These are phyloP conservation scores for Diglossa cyanea DNA, from an alignment of 2,797 vertebrate species.

Conservation along the genomic window DNA sequence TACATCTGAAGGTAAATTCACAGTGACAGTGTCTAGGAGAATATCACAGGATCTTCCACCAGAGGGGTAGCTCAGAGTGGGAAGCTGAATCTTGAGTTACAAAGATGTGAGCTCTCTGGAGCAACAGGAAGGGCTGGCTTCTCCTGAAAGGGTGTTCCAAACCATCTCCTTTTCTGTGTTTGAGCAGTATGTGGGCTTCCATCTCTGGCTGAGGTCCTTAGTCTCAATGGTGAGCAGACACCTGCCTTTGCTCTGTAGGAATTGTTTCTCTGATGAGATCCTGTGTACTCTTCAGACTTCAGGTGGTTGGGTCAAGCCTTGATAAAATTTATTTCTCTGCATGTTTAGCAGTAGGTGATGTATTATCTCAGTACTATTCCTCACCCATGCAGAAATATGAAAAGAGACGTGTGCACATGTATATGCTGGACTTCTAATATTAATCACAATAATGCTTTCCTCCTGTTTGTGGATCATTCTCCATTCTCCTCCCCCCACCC, in stretches of 20 bases:
- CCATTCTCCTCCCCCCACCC: not conserved
- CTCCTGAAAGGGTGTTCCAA: not conserved
- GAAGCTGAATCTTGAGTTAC: not conserved
- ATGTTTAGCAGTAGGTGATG: not conserved
- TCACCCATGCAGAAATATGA: not conserved
- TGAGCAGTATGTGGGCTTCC: fast-evolving
- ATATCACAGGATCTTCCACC: not conserved
- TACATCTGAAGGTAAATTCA: not conserved
- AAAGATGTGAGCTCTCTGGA: fast-evolving
- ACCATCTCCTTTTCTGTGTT: not conserved
- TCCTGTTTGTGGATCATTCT: not conserved
- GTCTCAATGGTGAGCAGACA: not conserved
- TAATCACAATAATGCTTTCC: not conserved
- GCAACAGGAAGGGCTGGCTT: not conserved
- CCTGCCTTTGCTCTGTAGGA: not conserved
- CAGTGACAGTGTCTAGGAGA: not conserved
- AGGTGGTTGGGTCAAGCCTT: not conserved
- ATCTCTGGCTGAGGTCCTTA: not conserved
- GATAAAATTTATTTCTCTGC: not conserved
- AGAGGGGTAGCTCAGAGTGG: not conserved
- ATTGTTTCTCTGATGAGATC: not conserved
- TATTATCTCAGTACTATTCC: not conserved
- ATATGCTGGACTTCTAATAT: not conserved
- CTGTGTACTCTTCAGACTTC: not conserved
- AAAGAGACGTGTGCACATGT: fast-evolving